Base-by-base conservation (phyloP, 2,797 vertebrate genomes). In the Carapus acus region DNA sequence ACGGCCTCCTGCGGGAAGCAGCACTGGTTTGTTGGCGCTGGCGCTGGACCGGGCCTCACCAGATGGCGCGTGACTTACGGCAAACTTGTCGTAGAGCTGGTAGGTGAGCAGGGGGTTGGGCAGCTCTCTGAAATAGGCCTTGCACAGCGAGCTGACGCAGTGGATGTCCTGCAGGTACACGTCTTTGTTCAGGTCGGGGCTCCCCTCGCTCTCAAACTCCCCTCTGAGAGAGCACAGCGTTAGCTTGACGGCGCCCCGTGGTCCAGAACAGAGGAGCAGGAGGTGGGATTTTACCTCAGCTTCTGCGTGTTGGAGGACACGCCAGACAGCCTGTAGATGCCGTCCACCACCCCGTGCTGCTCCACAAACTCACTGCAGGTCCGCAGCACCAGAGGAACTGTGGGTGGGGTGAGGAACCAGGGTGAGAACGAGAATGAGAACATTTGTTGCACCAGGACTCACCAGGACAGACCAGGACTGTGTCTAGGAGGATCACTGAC, bases 31-130 rank as follows among this genome's bases (percentile, higher is more conserved):
- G 7, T 36, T 17, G 17, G 39, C 21, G 18, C 14, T 17, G 19
- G 14, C 14, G 27, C 31, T 40, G 7, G 0, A 41, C 19, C 39
- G 6, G 22, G 12, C 2, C 20, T 33, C 31, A 33, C 14, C 31
- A 33, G 31, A 33, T 33, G 38, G 20, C 1, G 5, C 18, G 39
- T 3, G 43, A 90, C 92, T 88, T 80, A 93, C 92, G 33, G 94
- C 92, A 16, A 97, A 97, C 72, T 92, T 93, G 86, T 96, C 91
- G 0, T 98, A 98, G 43, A 98, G 92, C 79, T 94, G 91, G 71
- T 95, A 97, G 0, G 93, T 98, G 79, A 97, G 93, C 62, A 97
- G 87, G 0, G 93, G 94, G 74, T 98, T 93, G 1, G 94, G 94
- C 49, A 98, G 88, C 69, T 97, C 94, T 49, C 94, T 80, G 90